Percentiles rank a stretch among this genome's conserved stretches.
phyloP scores from a whole-genome alignment of 2,888 invertebrate species.

The Mystacides longicornis region DNA sequence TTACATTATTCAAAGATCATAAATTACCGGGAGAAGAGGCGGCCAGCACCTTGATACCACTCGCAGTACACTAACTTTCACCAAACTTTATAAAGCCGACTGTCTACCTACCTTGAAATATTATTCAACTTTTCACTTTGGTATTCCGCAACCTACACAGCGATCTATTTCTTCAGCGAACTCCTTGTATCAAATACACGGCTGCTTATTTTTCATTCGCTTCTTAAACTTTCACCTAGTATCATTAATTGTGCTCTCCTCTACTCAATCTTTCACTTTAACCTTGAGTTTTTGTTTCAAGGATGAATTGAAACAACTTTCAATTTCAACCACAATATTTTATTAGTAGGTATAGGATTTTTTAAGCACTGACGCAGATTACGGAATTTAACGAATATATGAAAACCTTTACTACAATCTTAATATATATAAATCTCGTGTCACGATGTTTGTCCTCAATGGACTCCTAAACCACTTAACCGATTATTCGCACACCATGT shows the following conservation, averaged over 20 bases:
- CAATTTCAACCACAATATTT: too few relatives aligned
- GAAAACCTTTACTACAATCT: too few relatives aligned
- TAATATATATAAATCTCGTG: too few relatives aligned
- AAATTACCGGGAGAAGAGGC: background rate
- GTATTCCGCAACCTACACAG: background rate
- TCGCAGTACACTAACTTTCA: background rate
- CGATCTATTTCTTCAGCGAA: background rate
- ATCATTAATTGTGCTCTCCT: background rate
- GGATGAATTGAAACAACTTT: too few relatives aligned
- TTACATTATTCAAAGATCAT: background rate
- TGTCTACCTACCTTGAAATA: background rate
- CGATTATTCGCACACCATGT: too few relatives aligned
- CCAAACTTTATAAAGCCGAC: background rate
- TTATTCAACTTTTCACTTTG: background rate
- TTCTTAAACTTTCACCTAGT: background rate
- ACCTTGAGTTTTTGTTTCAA: background rate
- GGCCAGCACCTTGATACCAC: background rate
- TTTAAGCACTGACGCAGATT: too few relatives aligned
- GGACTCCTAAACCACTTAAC: too few relatives aligned
- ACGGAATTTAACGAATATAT: too few relatives aligned
- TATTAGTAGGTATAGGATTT: too few relatives aligned
- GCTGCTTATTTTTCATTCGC: background rate
- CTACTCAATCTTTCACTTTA: background rate
- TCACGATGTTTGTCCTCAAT: too few relatives aligned
- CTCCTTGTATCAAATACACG: background rate